Base-by-base conservation (phyloP, 35 echinoderm and acorn worm species). In the Heliocidaris tuberculata region DNA sequence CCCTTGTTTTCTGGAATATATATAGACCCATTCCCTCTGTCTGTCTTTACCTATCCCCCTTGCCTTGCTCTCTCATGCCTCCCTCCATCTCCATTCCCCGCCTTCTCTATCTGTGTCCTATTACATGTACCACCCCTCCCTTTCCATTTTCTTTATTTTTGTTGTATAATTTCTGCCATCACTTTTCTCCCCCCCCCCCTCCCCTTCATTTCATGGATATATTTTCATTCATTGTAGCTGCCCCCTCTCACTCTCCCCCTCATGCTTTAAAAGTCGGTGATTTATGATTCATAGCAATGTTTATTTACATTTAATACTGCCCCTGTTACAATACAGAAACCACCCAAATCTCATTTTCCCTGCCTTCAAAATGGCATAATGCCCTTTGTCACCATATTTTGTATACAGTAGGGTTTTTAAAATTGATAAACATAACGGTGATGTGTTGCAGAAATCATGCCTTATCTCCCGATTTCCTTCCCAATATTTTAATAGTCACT, bases 381-480 rank as follows among this genome's bases (percentile, higher is more conserved):
- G 90, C 48, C 90, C 50, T 92, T 92, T 92, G 90, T 92, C 48
- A 50, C 11, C 42, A 92, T 56, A 92, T 30, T 16, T 56, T 48
- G 47, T 92, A 92, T 92, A 92, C 48, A 47, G 31, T 48, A 30
- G 49, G 54, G 90, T 50, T 92, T 92, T 50, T 30, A 30, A 92
- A 92, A 92, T 92, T 50, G 42, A 92, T 92, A 92, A 92, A 92
- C 90, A 92, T 92, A 92, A 92, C 47, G n/a, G 42, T 92, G 90
- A 92, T 92, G 90, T 13, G 42, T 56, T 92, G n/a, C 49, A 56
- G 90, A 92, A 35, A 88, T 48, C 90, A 48, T 92, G 90, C 90
- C 90, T 92, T 92, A 92, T 92, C 90, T 50, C 27, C 49, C 2
- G 31, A 19, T 56, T 56, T 48, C 42, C 48, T 17, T 10, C n/a